These are phyloP conservation scores for Oligia fasciuncula DNA, from an alignment of 2,888 invertebrate species.

Conservation along the genomic window DNA sequence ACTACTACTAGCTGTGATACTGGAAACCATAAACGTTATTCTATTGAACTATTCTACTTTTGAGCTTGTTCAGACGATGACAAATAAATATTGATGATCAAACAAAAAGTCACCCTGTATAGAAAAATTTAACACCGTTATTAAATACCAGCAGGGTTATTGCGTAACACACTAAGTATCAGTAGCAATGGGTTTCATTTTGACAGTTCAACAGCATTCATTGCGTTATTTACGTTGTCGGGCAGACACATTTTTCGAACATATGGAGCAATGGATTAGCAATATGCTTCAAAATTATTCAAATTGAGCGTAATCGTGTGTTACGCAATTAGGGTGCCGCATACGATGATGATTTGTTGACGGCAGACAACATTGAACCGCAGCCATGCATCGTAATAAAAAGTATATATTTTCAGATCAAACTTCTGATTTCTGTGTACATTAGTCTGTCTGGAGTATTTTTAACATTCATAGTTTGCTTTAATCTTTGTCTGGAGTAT, in stretches of 20 bases:
- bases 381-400: constrained; percentile 16
- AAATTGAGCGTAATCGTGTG: no score
- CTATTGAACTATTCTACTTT: neutral
- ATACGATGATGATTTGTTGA: constrained; percentile 33
- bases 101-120: neutral
- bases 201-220: no score
- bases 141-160: neutral
- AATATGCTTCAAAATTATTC: no score
- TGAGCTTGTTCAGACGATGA: neutral
- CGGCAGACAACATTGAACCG: constrained; percentile 20
- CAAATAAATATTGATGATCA: neutral
- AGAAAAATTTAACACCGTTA: neutral
- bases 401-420: constrained; percentile 26
- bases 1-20: no score
- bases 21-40: no score
- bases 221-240: no score
- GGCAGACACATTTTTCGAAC: no score
- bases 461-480: constrained; percentile 23
- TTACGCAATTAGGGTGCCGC: neutral
- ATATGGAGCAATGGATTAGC: no score
- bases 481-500: constrained; percentile 24
- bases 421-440: constrained; percentile 27
- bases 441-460: constrained; percentile 47
- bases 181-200: no score
- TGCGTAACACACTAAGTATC: no score